Base-by-base conservation (phyloP, 2,888 invertebrate genomes). In the Melinaea menophilus region DNA sequence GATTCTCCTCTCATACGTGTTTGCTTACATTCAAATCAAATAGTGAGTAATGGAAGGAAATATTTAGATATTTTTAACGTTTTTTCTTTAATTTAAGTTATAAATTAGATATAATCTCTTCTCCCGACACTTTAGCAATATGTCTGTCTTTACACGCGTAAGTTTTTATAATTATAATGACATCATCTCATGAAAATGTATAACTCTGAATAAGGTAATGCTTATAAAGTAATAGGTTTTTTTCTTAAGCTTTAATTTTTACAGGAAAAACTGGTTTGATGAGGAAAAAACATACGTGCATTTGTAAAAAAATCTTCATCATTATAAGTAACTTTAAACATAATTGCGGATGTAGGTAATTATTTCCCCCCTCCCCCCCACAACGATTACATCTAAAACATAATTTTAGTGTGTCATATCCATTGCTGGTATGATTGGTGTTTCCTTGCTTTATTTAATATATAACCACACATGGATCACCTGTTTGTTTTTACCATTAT, bases 1-100 rank as follows among this genome's bases (percentile, higher is more conserved):
- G 62, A 67, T 69, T 64, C 65, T 64, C 37, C 62, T 54, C 56
- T 34, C 46, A 37, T 58, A 56, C 57, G 51, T 51, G 51, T 51
- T 51, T 22, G 2, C 7, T 11, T 51, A 31, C 22, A 31, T 5
- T 31, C 31, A 2, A 51, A 51, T 51, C 51, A 51, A 51, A 51
- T 7, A 48, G 4, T 48, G 13, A 22, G 31, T 31, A 31, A 31
- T 51, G 31, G 9, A n/a, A 5, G 31, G 22, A 51, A 31, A 51
- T 11, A 31, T 51, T 31, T 13, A 7, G 31, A 31, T 4, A 7
- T 11, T 2, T 51, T 51, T 22, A 22, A 31, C 31, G 9, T 51
- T 31, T 31, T n/a, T 31, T 51, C 5, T 31, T 31, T 31, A 3
- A 4, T 7, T 48, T 48, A 48, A 48, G 3, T 13, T 11, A 7